Evolutionary conservation across 2,113 vertebrate genomes (phyloP).

Genomic region (Rissa tridactyla): DNA sequence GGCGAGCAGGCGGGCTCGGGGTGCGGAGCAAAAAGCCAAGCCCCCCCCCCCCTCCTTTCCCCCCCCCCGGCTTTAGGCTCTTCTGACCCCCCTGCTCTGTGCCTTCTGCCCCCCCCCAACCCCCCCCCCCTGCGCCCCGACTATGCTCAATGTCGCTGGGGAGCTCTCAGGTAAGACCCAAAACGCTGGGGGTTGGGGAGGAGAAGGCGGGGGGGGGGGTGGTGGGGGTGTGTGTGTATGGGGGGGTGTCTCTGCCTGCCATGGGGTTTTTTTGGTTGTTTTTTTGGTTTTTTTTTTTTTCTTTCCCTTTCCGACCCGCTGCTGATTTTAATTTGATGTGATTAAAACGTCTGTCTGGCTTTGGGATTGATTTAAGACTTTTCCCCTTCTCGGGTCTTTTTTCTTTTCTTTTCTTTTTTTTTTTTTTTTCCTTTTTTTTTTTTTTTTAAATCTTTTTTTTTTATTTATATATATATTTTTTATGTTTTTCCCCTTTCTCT

Average conservation of each 20-base stretch:
- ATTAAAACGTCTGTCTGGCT: conserved; percentile 68
- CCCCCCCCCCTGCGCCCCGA: conserved; percentile 33
- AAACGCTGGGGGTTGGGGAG: not conserved
- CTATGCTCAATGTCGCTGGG: conserved; percentile 67
- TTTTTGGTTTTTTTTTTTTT: too few relatives aligned
- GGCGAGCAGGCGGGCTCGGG: too few relatives aligned
- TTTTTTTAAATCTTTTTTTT: not conserved
- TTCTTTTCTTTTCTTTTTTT: not conserved
- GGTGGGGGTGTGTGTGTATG: too few relatives aligned
- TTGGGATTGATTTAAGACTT: conserved; percentile 68
- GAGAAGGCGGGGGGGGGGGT: too few relatives aligned
- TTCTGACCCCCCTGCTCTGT: not conserved
- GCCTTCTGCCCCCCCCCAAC: not conserved
- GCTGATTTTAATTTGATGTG: conserved; percentile 66
- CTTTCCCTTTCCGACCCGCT: not conserved
- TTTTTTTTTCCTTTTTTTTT: not conserved
- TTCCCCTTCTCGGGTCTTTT: not conserved
- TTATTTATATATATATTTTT: not conserved
- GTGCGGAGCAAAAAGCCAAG: too few relatives aligned
- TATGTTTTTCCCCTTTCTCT: not conserved
- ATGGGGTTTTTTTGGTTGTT: not conserved
- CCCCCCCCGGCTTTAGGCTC: not conserved
- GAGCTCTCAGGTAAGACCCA: conserved; percentile 59
- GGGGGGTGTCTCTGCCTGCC: conserved; percentile 21
- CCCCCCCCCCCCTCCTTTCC: too few relatives aligned